phyloP scores from a whole-genome alignment of 2,888 invertebrate genomes.

The Sceliomorpha sp. region DNA sequence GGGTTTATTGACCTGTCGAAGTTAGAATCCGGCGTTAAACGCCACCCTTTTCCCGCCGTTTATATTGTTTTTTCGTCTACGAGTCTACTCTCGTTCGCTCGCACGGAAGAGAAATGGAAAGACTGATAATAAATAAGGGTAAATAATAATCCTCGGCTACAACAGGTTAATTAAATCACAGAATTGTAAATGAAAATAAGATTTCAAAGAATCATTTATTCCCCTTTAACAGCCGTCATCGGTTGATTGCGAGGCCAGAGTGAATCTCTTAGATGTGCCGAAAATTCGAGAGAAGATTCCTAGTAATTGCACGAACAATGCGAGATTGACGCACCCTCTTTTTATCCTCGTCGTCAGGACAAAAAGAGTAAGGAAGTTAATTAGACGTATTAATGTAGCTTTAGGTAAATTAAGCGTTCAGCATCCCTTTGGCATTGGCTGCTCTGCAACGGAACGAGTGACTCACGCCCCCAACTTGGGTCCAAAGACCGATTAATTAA shows the following conservation, averaged over 20 bases:
- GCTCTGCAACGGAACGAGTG: constrained; percentile 33
- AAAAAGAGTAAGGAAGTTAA: constrained; percentile 50
- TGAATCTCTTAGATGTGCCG: constrained; percentile 16
- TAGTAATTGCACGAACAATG: constrained; percentile 42
- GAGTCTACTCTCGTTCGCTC: constrained; percentile 10
- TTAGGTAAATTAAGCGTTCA: constrained; percentile 51
- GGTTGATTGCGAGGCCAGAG: constrained; percentile 31
- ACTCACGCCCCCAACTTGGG: constrained; percentile 48
- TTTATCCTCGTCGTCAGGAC: constrained; percentile 23
- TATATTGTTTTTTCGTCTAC: background rate
- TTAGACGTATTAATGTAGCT: constrained; percentile 55
- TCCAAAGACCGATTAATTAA: constrained; percentile 74
- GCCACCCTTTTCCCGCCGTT: background rate
- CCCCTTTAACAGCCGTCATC: constrained; percentile 24
- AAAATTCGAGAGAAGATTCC: constrained; percentile 27
- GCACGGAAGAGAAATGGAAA: too few species aligned
- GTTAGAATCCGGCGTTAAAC: constrained; percentile 21
- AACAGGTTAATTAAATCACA: constrained; percentile 10
- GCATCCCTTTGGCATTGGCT: constrained; percentile 49
- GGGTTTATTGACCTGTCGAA: constrained; percentile 69
- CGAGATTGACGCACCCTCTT: constrained; percentile 46
- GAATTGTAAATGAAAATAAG: constrained; percentile 24
- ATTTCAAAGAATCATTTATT: constrained; percentile 28
- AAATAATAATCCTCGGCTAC: constrained; percentile 1
- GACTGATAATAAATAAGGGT: too few species aligned